Evolutionary conservation across 2,888 invertebrate genomes (phyloP).

Genomic region (Hymenopus coronatus): DNA sequence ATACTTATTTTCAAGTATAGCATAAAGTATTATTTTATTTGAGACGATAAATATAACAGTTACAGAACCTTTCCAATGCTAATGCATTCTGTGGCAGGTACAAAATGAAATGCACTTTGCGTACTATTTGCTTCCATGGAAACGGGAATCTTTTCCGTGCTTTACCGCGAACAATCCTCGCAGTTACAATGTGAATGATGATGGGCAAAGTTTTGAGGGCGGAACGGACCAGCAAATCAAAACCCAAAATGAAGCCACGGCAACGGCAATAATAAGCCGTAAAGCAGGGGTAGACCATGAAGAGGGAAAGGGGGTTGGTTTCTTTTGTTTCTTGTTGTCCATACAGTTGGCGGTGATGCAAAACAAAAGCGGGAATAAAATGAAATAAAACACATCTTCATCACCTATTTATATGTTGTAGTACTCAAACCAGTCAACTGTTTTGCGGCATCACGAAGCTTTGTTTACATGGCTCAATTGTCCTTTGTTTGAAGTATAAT

Average conservation of each 20-base stretch:
- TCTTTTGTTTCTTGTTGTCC: not conserved
- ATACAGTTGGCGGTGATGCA: not conserved
- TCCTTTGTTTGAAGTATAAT: not conserved
- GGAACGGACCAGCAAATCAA: not conserved
- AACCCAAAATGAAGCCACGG: not conserved
- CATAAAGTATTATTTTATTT: too few relatives aligned
- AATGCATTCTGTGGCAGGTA: too few relatives aligned
- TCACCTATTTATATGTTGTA: not conserved
- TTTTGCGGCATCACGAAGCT: not conserved
- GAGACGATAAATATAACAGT: too few relatives aligned
- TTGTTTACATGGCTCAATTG: not conserved
- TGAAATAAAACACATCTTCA: conserved; percentile 9
- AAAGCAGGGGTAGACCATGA: not conserved
- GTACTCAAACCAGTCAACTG: not conserved
- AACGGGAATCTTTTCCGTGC: not conserved
- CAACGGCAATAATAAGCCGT: conserved; percentile 5
- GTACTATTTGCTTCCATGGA: not conserved
- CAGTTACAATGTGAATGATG: not conserved
- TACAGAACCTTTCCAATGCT: too few relatives aligned
- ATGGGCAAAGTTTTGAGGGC: not conserved
- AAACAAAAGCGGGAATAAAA: not conserved
- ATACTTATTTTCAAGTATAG: too few relatives aligned
- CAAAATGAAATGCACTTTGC: too few relatives aligned
- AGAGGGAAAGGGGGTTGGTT: not conserved
- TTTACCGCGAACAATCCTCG: not conserved